Evolutionary conservation across 2,113 vertebrate species (phyloP).

Genomic region (Uria aalge): DNA sequence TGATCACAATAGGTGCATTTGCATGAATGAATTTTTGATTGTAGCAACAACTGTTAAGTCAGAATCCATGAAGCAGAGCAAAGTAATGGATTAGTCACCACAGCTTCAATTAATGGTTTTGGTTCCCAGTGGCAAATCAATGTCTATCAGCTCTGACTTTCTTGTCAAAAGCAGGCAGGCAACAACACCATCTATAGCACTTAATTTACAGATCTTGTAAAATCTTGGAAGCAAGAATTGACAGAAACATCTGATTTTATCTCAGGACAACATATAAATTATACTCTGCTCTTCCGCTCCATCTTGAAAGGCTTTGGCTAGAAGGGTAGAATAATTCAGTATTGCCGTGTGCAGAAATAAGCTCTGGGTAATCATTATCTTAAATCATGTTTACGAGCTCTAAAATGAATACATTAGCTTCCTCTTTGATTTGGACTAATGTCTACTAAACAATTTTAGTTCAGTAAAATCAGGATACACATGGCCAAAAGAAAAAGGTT

Average conservation of each 20-base stretch:
- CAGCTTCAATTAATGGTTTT: slow-evolving; percentile 63
- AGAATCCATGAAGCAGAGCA: not conserved
- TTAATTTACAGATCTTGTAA: slow-evolving; percentile 73
- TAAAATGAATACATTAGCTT: not conserved
- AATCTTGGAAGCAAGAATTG: slow-evolving; percentile 63
- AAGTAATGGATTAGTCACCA: slow-evolving; percentile 48
- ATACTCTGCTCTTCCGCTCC: slow-evolving; percentile 23
- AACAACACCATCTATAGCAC: slow-evolving; percentile 3
- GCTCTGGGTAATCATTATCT: not conserved
- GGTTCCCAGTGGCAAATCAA: slow-evolving; percentile 55
- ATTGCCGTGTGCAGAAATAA: slow-evolving; percentile 2
- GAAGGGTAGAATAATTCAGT: slow-evolving; percentile 48
- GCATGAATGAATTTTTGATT: slow-evolving; percentile 32
- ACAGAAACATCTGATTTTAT: slow-evolving; percentile 68
- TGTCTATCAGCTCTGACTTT: slow-evolving; percentile 55
- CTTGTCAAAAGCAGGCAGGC: slow-evolving; percentile 46
- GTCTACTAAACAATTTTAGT: slow-evolving; percentile 21
- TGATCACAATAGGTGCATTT: slow-evolving; percentile 34
- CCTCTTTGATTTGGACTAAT: not conserved
- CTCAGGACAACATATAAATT: slow-evolving; percentile 63
- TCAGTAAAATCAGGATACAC: not conserved
- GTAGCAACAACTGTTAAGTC: slow-evolving; percentile 8
- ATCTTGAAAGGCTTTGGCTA: slow-evolving; percentile 11
- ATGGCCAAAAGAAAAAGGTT: not conserved
- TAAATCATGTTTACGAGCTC: not conserved